These are phyloP conservation scores for Phocoena sinus DNA, from an alignment of 2,113 vertebrate genomes.

Conservation along the genomic window DNA sequence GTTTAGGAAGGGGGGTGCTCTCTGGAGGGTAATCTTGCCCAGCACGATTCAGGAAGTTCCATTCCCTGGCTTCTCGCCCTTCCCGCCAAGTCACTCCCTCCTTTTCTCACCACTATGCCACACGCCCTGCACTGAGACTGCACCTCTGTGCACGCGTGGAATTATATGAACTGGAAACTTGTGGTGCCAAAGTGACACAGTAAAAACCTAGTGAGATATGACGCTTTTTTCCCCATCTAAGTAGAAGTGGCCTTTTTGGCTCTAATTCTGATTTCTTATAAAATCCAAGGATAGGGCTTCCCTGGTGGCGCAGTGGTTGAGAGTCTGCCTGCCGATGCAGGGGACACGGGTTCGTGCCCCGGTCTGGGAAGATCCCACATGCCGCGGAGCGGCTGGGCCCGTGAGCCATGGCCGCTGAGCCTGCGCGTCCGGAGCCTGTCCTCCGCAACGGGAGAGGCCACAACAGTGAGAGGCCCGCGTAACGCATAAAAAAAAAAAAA, in stretches of 20 bases:
- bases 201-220: neutral
- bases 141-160: neutral
- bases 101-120: neutral
- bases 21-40: neutral
- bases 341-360: too few relatives aligned
- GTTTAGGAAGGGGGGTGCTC: neutral
- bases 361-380: too few relatives aligned
- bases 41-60: neutral
- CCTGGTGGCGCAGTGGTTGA: too few relatives aligned
- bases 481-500: too few relatives aligned
- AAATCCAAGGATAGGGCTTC: neutral
- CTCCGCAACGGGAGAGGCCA: too few relatives aligned
- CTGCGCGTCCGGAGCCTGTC: too few relatives aligned
- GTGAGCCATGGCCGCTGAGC: too few relatives aligned
- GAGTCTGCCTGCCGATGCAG: too few relatives aligned
- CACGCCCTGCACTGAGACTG: neutral
- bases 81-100: neutral
- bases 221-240: neutral
- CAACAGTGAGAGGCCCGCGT: too few relatives aligned
- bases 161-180: neutral
- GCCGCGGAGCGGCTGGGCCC: too few relatives aligned
- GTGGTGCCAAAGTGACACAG: neutral
- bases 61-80: neutral
- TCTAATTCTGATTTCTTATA: conserved; percentile 1
- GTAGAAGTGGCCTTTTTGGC: neutral